Conservation (phyloP, 2,888 invertebrate species). For the Lasioglossum vierecki region DNA sequence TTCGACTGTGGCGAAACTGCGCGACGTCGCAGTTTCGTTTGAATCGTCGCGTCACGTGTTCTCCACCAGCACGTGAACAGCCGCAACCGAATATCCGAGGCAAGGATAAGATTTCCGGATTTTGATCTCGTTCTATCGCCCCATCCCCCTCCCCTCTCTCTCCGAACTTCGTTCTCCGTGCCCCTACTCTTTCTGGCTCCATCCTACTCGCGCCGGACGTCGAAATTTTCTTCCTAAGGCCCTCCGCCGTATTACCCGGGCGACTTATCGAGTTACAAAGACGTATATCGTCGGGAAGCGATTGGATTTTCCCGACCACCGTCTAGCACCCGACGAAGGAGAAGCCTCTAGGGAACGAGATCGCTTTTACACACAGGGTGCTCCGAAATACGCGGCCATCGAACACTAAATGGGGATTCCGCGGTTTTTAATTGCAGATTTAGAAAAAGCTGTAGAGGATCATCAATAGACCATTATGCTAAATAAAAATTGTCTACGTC, state of each 20-base stretch:
- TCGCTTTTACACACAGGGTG: slow-evolving; percentile 55
- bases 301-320: slow-evolving; percentile 76
- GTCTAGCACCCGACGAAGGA: slow-evolving; percentile 66
- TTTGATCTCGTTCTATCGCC: slow-evolving; percentile 51
- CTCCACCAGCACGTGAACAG: neutral
- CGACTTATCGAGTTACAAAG: slow-evolving; percentile 77
- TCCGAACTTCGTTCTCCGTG: neutral
- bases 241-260: slow-evolving; percentile 56
- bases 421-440: neutral
- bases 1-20: neutral
- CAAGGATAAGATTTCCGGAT: slow-evolving; percentile 50
- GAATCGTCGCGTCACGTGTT: slow-evolving; percentile 41
- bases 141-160: neutral
- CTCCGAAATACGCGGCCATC: slow-evolving; percentile 2
- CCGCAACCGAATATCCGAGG: slow-evolving; percentile 43
- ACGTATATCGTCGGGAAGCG: slow-evolving; percentile 75
- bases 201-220: slow-evolving; percentile 44
- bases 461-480: no score
- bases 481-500: no score
- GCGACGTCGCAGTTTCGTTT: slow-evolving; percentile 16
- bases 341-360: slow-evolving; percentile 63
- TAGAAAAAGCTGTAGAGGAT: neutral
- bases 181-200: neutral
- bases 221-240: slow-evolving; percentile 62
- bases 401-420: neutral